phyloP scores from a whole-genome alignment of 2,113 vertebrate species.

The Pterocles gutturalis region DNA sequence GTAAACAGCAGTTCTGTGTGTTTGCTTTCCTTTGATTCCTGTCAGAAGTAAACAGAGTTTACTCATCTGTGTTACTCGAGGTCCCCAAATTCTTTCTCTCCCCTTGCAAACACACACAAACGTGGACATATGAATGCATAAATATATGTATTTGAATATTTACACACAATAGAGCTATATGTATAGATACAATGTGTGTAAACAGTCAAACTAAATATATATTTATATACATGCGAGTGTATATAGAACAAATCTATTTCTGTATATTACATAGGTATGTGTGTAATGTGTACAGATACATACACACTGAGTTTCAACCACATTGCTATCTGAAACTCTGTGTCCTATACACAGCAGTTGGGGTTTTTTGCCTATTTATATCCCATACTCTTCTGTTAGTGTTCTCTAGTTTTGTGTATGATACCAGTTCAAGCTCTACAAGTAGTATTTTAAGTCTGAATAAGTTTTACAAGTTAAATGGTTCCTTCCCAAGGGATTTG shows the following conservation, averaged over 20 bases:
- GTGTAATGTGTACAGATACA: background rate
- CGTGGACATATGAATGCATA: background rate
- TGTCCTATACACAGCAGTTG: background rate
- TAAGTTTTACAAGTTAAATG: background rate
- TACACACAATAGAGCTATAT: background rate
- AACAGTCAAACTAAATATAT: background rate
- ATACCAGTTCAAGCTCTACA: background rate
- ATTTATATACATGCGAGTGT: background rate
- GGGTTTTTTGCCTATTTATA: background rate
- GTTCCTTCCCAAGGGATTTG: background rate
- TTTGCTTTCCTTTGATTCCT: background rate
- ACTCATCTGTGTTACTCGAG: background rate
- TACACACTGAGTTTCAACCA: background rate
- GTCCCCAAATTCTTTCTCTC: background rate
- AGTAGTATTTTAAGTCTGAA: background rate
- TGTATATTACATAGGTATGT: background rate
- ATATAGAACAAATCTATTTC: background rate
- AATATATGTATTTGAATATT: background rate
- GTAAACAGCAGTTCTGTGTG: background rate
- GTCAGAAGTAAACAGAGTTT: background rate
- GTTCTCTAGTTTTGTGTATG: background rate
- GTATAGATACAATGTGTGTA: background rate
- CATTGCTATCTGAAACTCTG: background rate
- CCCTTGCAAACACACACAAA: background rate
- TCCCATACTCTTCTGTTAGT: background rate